phyloP scores from a whole-genome alignment of 1,140 invertebrate genomes.

The Platyscapa corneri region DNA sequence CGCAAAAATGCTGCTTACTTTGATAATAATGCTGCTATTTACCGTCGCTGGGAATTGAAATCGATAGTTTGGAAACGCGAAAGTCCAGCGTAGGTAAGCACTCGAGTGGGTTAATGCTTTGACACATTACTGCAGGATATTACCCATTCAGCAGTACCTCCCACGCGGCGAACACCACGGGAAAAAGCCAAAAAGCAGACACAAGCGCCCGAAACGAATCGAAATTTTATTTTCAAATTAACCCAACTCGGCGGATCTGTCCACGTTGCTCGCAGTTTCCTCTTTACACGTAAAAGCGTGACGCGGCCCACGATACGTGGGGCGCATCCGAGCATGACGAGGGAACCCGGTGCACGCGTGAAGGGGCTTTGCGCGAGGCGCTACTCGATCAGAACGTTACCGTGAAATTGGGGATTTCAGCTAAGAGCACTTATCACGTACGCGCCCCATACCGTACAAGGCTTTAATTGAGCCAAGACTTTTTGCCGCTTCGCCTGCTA shows the following conservation, averaged over 20 bases:
- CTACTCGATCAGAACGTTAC: slow-evolving; percentile 1
- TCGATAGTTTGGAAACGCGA: not conserved
- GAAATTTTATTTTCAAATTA: not conserved
- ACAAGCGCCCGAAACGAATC: not conserved
- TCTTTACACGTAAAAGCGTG: not conserved
- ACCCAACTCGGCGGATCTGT: not conserved
- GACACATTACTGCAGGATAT: not conserved
- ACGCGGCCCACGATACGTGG: not conserved
- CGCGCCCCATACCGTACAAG: slow-evolving; percentile 6
- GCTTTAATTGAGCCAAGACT: slow-evolving; percentile 45
- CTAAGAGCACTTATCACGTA: slow-evolving; percentile 43
- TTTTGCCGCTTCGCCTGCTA: no score
- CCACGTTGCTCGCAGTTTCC: not conserved
- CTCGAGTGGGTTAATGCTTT: not conserved
- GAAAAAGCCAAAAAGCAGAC: not conserved
- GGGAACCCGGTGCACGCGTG: not conserved
- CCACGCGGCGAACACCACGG: not conserved
- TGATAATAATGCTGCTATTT: not conserved
- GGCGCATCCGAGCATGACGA: not conserved
- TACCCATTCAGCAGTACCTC: no score
- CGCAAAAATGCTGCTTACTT: not conserved
- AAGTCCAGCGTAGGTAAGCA: not conserved
- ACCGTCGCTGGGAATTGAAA: not conserved
- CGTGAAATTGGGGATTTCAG: slow-evolving; percentile 59
- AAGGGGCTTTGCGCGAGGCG: not conserved